A percentile compares a stretch with the other conserved stretches of the same genome.
Evolutionary conservation across 2,888 invertebrate species (phyloP).

Genomic region (Allophyes oxyacanthae): DNA sequence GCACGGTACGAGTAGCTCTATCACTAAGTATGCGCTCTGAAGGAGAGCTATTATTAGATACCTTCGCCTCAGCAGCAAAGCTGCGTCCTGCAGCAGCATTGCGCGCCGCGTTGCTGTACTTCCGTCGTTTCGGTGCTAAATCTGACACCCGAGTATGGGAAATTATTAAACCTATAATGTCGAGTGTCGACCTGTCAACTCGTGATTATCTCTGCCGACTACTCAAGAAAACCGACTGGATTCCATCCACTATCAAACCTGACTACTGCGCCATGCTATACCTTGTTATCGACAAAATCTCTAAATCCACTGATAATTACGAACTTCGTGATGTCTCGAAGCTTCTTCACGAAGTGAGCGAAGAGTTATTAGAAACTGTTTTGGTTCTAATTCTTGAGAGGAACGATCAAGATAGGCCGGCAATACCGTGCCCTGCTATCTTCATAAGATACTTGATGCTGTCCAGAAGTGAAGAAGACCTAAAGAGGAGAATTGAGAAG

Average conservation of each 20-base stretch:
- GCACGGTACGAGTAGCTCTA: conserved; percentile 64
- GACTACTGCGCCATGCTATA: conserved; percentile 67
- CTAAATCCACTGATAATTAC: conserved; percentile 37
- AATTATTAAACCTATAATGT: conserved; percentile 62
- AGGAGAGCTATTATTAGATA: conserved; percentile 21
- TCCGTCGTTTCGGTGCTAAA: conserved; percentile 40
- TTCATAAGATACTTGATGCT: conserved; percentile 68
- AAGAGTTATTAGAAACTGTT: conserved; percentile 53
- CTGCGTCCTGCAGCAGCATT: conserved; percentile 63
- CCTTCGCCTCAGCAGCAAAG: conserved; percentile 53
- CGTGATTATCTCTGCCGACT: conserved; percentile 26
- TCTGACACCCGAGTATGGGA: conserved; percentile 66
- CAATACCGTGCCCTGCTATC: conserved; percentile 58
- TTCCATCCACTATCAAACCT: conserved; percentile 61
- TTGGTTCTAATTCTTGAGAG: conserved; percentile 47
- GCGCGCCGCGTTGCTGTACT: conserved; percentile 60
- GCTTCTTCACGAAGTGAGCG: conserved; percentile 47
- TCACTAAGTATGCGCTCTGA: conserved; percentile 45
- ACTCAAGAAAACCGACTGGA: conserved; percentile 39
- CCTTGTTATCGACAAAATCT: conserved; percentile 48
- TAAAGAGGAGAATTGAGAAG: conserved; percentile 55
- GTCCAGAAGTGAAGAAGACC: conserved; percentile 58
- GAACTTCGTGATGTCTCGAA: conserved; percentile 61
- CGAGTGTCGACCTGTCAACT: conserved; percentile 50
- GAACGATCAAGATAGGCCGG: conserved; percentile 13